Percentiles rank a stretch among this genome's conserved stretches.
These are phyloP conservation scores for Cariama cristata DNA, from an alignment of 2,113 vertebrate species.

Conservation along the genomic window DNA sequence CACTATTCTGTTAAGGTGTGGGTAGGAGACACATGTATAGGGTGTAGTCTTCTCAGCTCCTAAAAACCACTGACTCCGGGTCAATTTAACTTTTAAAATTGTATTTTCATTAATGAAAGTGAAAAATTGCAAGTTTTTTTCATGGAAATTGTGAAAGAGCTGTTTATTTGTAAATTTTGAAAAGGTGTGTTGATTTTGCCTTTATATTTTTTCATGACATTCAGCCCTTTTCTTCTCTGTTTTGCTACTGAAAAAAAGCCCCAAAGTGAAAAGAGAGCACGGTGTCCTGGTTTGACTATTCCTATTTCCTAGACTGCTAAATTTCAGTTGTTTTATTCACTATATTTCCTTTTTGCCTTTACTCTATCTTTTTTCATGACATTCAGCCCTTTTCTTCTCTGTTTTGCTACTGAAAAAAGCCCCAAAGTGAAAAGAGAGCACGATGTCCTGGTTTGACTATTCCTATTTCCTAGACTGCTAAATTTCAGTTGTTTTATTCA, in stretches of 20 bases:
- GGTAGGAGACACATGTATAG: not conserved
- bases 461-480: not conserved
- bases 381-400: not conserved
- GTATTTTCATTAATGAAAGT: not conserved
- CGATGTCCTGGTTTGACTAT: too few species aligned
- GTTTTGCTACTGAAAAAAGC: not conserved
- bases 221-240: not conserved
- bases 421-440: too few species aligned
- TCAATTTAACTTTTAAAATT: accelerated
- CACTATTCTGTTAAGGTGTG: not conserved
- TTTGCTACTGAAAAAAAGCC: not conserved
- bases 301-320: not conserved
- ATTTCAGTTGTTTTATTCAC: not conserved
- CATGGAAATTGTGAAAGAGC: not conserved
- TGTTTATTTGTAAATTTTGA: not conserved
- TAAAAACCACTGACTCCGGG: not conserved
- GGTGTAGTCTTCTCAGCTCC: not conserved
- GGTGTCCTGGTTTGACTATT: not conserved
- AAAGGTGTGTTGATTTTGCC: not conserved
- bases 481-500: not conserved
- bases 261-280: too few species aligned
- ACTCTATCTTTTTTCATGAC: not conserved
- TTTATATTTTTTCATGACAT: accelerated
- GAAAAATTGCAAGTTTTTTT: not conserved
- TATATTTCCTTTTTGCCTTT: not conserved